Evolutionary conservation across 2,113 vertebrate genomes (phyloP).

Genomic region (Tringa solitaria): DNA sequence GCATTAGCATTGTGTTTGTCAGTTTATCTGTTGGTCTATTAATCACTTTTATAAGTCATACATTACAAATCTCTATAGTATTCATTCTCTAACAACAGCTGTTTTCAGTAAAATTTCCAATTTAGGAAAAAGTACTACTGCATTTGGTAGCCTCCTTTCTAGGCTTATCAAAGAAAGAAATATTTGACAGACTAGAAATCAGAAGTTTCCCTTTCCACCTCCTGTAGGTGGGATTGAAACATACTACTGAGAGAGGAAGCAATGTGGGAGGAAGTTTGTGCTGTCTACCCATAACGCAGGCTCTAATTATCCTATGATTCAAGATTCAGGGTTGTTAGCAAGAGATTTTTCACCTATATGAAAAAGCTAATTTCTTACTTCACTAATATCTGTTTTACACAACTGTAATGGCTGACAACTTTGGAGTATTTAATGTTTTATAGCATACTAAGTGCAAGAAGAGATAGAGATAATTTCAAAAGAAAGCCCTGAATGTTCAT

Average conservation of each 20-base stretch:
- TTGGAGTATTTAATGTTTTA: background rate
- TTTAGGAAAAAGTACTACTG: background rate
- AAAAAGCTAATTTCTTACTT: background rate
- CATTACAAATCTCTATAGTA: background rate
- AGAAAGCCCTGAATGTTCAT: background rate
- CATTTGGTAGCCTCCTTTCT: background rate
- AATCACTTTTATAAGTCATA: background rate
- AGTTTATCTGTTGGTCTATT: background rate
- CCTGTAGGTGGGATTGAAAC: conserved; percentile 22
- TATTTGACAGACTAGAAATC: background rate
- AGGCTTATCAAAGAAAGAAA: conserved; percentile 8
- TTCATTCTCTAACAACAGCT: background rate
- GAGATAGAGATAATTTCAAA: background rate
- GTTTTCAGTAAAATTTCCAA: background rate
- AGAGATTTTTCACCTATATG: background rate
- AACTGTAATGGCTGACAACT: background rate
- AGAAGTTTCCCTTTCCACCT: conserved; percentile 28
- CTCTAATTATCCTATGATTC: conserved; percentile 17
- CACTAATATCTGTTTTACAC: background rate
- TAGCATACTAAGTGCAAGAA: background rate
- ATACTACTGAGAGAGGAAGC: conserved; percentile 6
- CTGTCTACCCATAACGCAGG: background rate
- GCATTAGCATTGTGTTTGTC: background rate
- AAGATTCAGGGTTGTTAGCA: background rate
- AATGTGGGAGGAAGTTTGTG: conserved; percentile 6